Percentiles rank a stretch among this genome's conserved stretches.
These are phyloP conservation scores for Eurosta solidaginis DNA, from an alignment of 1,140 invertebrate species.

Conservation along the genomic window DNA sequence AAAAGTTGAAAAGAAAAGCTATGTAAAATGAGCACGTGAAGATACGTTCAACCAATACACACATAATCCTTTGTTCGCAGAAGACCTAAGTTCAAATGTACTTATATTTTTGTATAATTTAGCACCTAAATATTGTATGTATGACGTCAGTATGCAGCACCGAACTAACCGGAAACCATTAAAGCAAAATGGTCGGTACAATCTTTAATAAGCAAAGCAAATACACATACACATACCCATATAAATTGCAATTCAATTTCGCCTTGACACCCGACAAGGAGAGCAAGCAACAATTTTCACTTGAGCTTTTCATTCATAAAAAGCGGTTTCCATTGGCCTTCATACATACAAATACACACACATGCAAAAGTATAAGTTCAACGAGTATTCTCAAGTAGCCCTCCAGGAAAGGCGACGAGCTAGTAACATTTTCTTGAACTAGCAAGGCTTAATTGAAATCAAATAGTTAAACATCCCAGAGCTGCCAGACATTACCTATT, in stretches of 20 bases:
- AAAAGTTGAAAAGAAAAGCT: not conserved
- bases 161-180: not conserved
- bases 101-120: not conserved
- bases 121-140: not conserved
- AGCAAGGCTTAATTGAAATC: no score
- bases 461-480: no score
- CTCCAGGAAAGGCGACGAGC: no score
- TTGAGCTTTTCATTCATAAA: slow-evolving; percentile 2
- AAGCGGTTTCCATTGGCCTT: not conserved
- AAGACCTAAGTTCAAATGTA: no score
- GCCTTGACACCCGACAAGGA: not conserved
- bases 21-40: not conserved
- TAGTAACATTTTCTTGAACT: no score
- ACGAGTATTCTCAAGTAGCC: no score
- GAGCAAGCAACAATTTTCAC: slow-evolving; percentile 29
- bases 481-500: no score
- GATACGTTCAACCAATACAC: not conserved
- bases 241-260: not conserved
- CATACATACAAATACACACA: not conserved
- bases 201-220: not conserved
- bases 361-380: not conserved
- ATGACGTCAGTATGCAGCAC: slow-evolving; percentile 22
- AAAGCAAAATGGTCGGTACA: not conserved
- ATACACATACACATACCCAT: not conserved
- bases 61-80: not conserved